These are phyloP conservation scores for Poeciliopsis turneri DNA, from an alignment of 2,797 vertebrate genomes.

Conservation along the genomic window DNA sequence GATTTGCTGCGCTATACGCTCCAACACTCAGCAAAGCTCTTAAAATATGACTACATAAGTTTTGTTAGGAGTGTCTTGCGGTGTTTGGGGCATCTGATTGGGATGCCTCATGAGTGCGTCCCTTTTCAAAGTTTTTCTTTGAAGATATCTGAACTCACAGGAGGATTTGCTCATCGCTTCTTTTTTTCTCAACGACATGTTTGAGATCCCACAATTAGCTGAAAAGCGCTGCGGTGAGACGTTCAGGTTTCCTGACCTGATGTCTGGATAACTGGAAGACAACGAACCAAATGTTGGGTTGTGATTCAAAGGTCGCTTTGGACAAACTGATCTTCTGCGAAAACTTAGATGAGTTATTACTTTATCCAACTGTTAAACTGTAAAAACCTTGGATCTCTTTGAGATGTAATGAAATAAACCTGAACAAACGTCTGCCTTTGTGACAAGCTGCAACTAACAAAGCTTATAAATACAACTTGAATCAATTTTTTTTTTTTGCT, in stretches of 20 bases:
- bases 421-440: background rate
- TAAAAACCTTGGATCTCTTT: background rate
- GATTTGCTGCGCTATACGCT: background rate
- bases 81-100: background rate
- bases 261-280: background rate
- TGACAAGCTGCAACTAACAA: background rate
- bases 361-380: background rate
- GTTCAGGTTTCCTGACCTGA: background rate
- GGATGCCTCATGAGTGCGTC: background rate
- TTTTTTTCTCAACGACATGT: background rate
- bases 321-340: background rate
- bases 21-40: background rate
- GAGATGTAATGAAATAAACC: background rate
- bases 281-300: background rate
- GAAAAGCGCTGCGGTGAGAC: background rate
- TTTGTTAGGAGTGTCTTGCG: background rate
- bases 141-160: background rate
- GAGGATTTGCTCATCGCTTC: background rate
- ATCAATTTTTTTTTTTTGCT: background rate
- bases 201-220: background rate
- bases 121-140: background rate
- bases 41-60: background rate
- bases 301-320: background rate
- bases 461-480: background rate
- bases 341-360: background rate